Base-by-base conservation (phyloP, 2,888 invertebrate species). In the Xylota segnis region DNA sequence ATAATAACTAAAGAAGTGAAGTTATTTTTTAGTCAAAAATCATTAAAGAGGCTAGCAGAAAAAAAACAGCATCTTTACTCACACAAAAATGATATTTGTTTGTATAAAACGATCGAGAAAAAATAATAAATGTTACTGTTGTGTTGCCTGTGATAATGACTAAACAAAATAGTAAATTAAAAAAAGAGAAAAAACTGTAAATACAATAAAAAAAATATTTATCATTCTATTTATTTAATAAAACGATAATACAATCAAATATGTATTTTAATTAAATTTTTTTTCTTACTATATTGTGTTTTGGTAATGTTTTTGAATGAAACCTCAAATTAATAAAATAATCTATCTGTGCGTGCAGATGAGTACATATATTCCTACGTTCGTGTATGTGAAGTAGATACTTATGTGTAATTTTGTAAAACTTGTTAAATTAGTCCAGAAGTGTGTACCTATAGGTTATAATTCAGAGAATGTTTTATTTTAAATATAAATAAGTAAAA, bases 131-230 rank as follows among this genome's bases (percentile, higher is more conserved):
- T 74, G 54, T 68, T 83, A 43, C 54, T 68, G 68, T 74, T 74
- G 56, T 65, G 63, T 79, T 65, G 79, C 75, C 79, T 84, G 84
- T 84, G 84, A 84, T 84, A 79, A 56, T 63, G 75, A 75, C 61
- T 79, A 65, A 74, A 74, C 68, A 65, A 58, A 79, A 9, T 66
- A 77, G 56, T 58, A 66, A 71, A 76, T 47, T 50, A 18, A 47
- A 56, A 61, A 50, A n/a, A n/a, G n/a, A n/a, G n/a, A n/a, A 14
- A 76, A 68, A 76, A 14, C n/a, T 50, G 61, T 16, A 63, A 70
- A 52, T 29, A 34, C 34, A 59, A 52, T n/a, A 12, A 37, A 32
- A 37, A 52, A 37, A 45, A 23, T 77, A 77, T 76, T 65, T 76
- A 66, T 83, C 43, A 45, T 71, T 77, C 34, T 71, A 77, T 77